These are phyloP conservation scores for Battus philenor DNA, from an alignment of 1,140 invertebrate genomes.

Conservation along the genomic window DNA sequence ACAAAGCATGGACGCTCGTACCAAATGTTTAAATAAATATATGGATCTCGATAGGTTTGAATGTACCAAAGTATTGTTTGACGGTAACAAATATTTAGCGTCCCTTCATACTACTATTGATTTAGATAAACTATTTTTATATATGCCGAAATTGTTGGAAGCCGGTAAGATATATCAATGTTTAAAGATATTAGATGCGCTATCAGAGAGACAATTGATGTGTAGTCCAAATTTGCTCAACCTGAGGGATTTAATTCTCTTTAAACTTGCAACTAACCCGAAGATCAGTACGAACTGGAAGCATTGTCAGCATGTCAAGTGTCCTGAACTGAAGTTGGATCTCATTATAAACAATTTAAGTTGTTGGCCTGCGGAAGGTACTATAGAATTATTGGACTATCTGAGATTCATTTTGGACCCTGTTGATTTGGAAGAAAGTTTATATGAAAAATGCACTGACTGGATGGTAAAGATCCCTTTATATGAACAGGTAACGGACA, in stretches of 20 bases:
- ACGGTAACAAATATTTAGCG: slow-evolving; percentile 63
- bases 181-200: slow-evolving; percentile 58
- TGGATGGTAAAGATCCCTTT: slow-evolving; percentile 69
- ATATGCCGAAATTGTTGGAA: slow-evolving; percentile 53
- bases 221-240: slow-evolving; percentile 57
- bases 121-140: slow-evolving; percentile 55
- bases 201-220: slow-evolving; percentile 59
- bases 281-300: slow-evolving; percentile 63
- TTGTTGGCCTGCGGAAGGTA: slow-evolving; percentile 63
- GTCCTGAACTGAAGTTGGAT: slow-evolving; percentile 57
- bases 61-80: slow-evolving; percentile 57
- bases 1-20: slow-evolving; percentile 64
- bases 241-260: slow-evolving; percentile 63
- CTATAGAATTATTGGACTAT: slow-evolving; percentile 64
- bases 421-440: slow-evolving; percentile 42
- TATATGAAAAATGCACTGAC: slow-evolving; percentile 58
- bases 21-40: slow-evolving; percentile 66
- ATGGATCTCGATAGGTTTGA: slow-evolving; percentile 68
- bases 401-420: slow-evolving; percentile 51
- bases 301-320: slow-evolving; percentile 62
- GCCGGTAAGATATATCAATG: slow-evolving; percentile 60
- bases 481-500: slow-evolving; percentile 62
- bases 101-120: slow-evolving; percentile 66
- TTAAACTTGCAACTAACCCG: slow-evolving; percentile 61
- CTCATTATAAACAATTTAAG: slow-evolving; percentile 61